Conservation (phyloP, 2,888 invertebrate genomes). For the Amphipoea oculea region DNA sequence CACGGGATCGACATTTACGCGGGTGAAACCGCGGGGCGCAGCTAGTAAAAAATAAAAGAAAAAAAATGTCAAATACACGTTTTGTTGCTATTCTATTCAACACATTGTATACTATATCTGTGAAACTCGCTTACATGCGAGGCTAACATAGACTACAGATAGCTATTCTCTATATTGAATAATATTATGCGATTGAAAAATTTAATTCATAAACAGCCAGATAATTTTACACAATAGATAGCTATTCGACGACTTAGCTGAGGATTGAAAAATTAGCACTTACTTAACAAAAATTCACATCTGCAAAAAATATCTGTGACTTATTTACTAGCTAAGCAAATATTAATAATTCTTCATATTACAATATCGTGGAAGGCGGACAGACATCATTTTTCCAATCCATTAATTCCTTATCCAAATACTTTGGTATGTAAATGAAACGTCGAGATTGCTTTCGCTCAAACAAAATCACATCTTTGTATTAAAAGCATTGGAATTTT, state of each 20-base stretch:
- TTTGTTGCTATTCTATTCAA: not conserved
- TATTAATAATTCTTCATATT: constrained; percentile 8
- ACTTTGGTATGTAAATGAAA: constrained; percentile 43
- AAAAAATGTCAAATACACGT: not conserved
- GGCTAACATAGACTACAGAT: not conserved
- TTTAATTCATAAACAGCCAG: not conserved
- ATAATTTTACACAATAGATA: not conserved
- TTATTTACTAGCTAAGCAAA: not conserved
- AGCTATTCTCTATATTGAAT: not conserved
- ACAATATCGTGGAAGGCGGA: constrained; percentile 7
- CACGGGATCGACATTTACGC: no score
- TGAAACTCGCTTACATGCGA: not conserved
- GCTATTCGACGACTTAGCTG: not conserved
- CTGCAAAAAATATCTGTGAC: not conserved
- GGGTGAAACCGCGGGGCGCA: no score
- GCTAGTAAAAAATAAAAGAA: no score
- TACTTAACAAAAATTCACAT: not conserved
- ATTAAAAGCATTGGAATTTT: constrained; percentile 36
- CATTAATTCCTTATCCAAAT: constrained; percentile 43
- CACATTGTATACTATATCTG: not conserved
- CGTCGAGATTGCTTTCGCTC: constrained; percentile 22
- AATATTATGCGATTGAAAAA: not conserved
- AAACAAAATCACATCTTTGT: constrained; percentile 41
- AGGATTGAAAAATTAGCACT: not conserved
- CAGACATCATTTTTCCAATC: constrained; percentile 29